These are phyloP conservation scores for Cancer borealis DNA, from an alignment of 2,888 invertebrate genomes.

Conservation along the genomic window DNA sequence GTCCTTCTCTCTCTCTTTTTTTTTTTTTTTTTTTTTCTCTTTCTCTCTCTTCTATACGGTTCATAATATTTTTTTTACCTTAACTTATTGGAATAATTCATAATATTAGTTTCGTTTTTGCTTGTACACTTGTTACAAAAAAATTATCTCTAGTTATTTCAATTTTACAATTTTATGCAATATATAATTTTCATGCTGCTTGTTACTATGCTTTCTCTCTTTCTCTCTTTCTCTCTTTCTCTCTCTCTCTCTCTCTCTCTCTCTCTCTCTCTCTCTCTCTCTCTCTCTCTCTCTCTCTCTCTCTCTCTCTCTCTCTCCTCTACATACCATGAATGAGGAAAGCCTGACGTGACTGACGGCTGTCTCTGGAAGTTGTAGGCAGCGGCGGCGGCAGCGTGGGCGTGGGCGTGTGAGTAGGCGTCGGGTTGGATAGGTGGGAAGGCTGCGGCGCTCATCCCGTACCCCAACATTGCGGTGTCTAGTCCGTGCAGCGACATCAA, in stretches of 20 bases:
- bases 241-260: slow-evolving; percentile 55
- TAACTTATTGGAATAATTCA: background rate
- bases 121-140: background rate
- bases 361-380: slow-evolving; percentile 76
- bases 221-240: background rate
- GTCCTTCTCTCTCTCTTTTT: background rate
- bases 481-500: slow-evolving; percentile 77
- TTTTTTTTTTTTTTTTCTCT: background rate
- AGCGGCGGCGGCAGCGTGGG: slow-evolving; percentile 76
- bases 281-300: slow-evolving; percentile 38
- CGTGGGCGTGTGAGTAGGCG: slow-evolving; percentile 76
- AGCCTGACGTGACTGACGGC: slow-evolving; percentile 71
- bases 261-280: slow-evolving; percentile 54
- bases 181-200: too few relatives aligned
- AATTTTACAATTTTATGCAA: background rate
- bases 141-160: background rate
- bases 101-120: background rate
- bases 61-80: background rate
- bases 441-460: slow-evolving; percentile 73
- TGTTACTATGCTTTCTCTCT: too few relatives aligned
- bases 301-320: slow-evolving; percentile 30
- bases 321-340: slow-evolving; percentile 72
- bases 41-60: background rate
- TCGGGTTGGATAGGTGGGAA: slow-evolving; percentile 75
- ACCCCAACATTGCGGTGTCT: slow-evolving; percentile 77